Evolutionary conservation across 2,888 invertebrate genomes (phyloP).

Genomic region (Coronaproctus castanopsis): DNA sequence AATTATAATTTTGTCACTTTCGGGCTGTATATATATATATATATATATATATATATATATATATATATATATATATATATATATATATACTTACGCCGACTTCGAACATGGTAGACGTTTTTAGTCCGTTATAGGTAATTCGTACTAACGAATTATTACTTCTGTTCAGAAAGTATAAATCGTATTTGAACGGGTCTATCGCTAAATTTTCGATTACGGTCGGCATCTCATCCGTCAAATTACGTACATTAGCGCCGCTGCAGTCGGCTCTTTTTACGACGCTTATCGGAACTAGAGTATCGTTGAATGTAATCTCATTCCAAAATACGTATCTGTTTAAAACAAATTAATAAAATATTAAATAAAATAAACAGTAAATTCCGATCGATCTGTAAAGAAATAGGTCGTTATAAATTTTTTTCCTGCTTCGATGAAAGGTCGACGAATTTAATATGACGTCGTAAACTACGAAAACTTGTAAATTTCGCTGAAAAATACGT

Average conservation of each 20-base stretch:
- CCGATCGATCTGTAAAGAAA: too few species aligned
- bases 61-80: too few species aligned
- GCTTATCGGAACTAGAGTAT: conserved; percentile 19
- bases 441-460: neutral
- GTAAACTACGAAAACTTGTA: neutral
- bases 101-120: conserved; percentile 28
- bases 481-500: neutral
- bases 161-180: conserved; percentile 57
- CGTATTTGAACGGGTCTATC: conserved; percentile 34
- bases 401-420: too few species aligned
- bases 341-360: too few species aligned
- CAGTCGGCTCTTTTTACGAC: conserved; percentile 29
- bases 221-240: conserved; percentile 28
- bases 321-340: conserved; percentile 28
- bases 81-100: conserved; percentile 19
- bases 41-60: too few species aligned
- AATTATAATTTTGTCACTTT: too few species aligned
- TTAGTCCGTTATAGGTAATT: conserved; percentile 30
- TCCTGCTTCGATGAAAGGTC: neutral
- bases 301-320: conserved; percentile 23
- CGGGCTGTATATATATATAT: too few species aligned
- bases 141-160: conserved; percentile 33
- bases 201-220: conserved; percentile 36
- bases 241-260: conserved; percentile 30
- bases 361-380: too few species aligned